phyloP scores from a whole-genome alignment of 2,888 invertebrate species.

The Ametastegia equiseti region DNA sequence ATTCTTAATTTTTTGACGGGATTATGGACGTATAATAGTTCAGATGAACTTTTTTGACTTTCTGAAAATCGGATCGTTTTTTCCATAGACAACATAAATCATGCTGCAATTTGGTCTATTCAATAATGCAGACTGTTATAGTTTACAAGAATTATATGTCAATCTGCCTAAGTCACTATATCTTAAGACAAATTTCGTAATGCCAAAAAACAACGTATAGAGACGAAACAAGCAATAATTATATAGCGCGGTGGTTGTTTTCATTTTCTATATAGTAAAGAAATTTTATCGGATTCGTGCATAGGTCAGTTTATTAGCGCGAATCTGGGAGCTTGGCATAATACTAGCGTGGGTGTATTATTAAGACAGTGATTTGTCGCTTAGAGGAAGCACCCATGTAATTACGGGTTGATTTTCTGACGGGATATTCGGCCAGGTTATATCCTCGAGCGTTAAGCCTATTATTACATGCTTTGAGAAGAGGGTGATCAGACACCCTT shows the following conservation, averaged over 20 bases:
- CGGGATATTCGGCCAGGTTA: neutral
- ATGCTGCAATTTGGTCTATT: no score
- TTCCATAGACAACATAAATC: no score
- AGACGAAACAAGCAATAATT: neutral
- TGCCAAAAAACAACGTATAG: neutral
- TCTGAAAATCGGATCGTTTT: no score
- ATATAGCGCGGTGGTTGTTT: neutral
- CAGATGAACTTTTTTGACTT: no score
- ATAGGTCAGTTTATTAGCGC: neutral
- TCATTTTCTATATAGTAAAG: neutral
- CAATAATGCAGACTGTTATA: no score
- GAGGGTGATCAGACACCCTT: slow-evolving; percentile 24
- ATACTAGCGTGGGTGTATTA: slow-evolving; percentile 38
- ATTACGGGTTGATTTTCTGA: slow-evolving; percentile 31
- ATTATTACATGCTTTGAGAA: slow-evolving; percentile 29
- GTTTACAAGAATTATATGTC: no score
- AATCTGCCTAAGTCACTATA: no score
- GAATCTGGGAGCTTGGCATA: slow-evolving; percentile 22
- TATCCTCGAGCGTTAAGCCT: slow-evolving; percentile 38
- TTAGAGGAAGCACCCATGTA: slow-evolving; percentile 41
- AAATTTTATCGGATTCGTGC: neutral
- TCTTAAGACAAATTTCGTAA: neutral
- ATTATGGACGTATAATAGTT: no score
- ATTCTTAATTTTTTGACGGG: no score
- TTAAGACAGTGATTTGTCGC: slow-evolving; percentile 45